These are phyloP conservation scores for Cotesia chilonis DNA, from an alignment of 1,140 invertebrate genomes.

Conservation along the genomic window DNA sequence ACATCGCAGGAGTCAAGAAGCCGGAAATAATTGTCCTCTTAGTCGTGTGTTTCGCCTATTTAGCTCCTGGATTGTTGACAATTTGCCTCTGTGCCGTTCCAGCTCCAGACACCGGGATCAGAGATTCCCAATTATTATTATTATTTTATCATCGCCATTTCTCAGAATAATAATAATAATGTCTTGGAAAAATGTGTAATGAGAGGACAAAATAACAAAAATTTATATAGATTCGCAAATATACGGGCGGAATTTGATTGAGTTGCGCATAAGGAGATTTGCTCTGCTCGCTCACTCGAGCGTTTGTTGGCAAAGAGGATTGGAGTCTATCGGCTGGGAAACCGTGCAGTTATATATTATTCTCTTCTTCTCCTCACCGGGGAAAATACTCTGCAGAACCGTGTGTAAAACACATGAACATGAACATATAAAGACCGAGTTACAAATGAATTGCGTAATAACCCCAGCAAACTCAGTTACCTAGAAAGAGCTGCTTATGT, in stretches of 20 bases:
- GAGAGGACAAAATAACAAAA: not conserved
- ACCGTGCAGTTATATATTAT: constrained; percentile 29
- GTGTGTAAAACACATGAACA: too few species aligned
- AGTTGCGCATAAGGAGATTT: constrained; percentile 61
- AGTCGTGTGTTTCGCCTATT: not conserved
- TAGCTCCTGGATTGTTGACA: constrained; percentile 13
- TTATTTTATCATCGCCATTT: too few species aligned
- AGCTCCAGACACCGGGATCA: too few species aligned
- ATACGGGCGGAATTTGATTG: constrained; percentile 47
- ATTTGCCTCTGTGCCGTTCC: not conserved
- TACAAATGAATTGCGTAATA: constrained; percentile 59
- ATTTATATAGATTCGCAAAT: constrained; percentile 4
- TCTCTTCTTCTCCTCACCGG: not conserved
- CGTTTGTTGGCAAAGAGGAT: constrained; percentile 61
- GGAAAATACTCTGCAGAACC: constrained; percentile 18
- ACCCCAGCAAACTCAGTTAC: constrained; percentile 35
- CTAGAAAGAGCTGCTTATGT: constrained; percentile 46
- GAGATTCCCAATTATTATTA: too few species aligned
- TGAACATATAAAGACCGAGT: constrained; percentile 41
- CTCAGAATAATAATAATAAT: too few species aligned
- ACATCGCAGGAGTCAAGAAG: constrained; percentile 58
- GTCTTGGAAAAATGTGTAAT: too few species aligned
- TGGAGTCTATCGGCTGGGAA: constrained; percentile 50
- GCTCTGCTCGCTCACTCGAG: constrained; percentile 49
- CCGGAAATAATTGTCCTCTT: constrained; percentile 59